Base-by-base conservation (phyloP, 2,888 invertebrate species). In the Drosophila rellima region DNA sequence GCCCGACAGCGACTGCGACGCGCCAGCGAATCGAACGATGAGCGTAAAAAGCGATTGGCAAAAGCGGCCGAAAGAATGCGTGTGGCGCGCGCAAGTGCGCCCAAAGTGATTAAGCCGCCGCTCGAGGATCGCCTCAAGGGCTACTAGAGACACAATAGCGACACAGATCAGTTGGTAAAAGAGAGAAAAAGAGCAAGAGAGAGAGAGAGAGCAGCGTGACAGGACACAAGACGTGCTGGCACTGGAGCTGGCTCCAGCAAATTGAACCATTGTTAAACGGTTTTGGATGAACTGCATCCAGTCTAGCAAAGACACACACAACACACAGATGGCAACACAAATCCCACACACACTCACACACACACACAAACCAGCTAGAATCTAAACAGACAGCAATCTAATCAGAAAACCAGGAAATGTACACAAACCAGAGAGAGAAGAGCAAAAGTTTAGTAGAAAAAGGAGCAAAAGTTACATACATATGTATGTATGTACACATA, bases 41-140 rank as follows among this genome's bases (percentile, higher is more conserved):
- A 92, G 74, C 90, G 92, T 50, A 89, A 91, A 45, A 90, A 90
- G 71, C 90, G 92, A 20, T 77, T 92, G 74, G 90, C 91, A 31
- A 92, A 92, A 76, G 92, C 92, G 13, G 93, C 92, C 17, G 93
- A 92, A 65, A 78, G 92, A 63, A 93, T 93, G 92, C 90, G 92
- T 39, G 66, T 88, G 54, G 88, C 91, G 23, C 85, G 92, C 68
- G 92, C 92, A 26, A 92, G 80, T 80, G 92, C 91, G 61, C 92
- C 92, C n/a, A 92, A 91, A 82, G 90, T 92, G 65, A 90, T 91
- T 39, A 92, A 92, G 83, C 92, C 92, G 59, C 92, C 92, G 60
- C 80, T 92, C 67, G 91, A 91, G 70, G 92, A 92, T 82, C 90
- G 92, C 62, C 89, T 92, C 54, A 92, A 92, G 86, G 92, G 92